phyloP scores from a whole-genome alignment of 2,797 vertebrate species.

The Notolepis coatsorum region DNA sequence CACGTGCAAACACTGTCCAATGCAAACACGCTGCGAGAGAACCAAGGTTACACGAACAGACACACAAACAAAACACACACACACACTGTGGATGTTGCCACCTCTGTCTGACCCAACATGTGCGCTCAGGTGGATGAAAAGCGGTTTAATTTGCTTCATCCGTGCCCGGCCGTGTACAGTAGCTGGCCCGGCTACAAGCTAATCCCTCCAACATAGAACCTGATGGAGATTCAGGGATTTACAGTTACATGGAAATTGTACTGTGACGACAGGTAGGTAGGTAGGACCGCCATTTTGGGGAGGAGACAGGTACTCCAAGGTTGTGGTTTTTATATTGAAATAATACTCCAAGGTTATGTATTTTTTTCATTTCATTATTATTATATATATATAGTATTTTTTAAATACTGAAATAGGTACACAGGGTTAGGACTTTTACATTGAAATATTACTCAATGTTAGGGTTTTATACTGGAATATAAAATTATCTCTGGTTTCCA shows the following conservation, averaged over 20 bases:
- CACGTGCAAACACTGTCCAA: too few relatives aligned
- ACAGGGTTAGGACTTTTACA: too few relatives aligned
- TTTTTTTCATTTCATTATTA: too few relatives aligned
- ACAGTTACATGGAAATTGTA: constrained; percentile 20
- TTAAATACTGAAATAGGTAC: too few relatives aligned
- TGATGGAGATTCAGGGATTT: constrained; percentile 57
- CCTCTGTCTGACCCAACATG: constrained; percentile 2
- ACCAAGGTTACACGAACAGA: constrained; percentile 10
- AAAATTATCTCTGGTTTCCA: too few relatives aligned
- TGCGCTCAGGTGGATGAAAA: constrained; percentile 36
- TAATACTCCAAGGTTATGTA: too few relatives aligned
- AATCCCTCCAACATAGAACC: constrained; percentile 46
- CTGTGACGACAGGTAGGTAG: constrained; percentile 25
- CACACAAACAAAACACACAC: too few relatives aligned
- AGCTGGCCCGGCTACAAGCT: constrained; percentile 29
- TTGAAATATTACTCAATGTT: too few relatives aligned
- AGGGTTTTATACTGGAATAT: too few relatives aligned
- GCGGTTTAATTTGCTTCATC: constrained; percentile 11
- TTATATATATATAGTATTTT: too few relatives aligned
- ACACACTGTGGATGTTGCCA: too few relatives aligned
- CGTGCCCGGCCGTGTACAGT: constrained; percentile 14
- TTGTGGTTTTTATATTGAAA: constrained; percentile 13
- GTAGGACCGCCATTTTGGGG: background rate
- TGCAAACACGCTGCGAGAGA: background rate
- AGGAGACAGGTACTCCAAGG: constrained; percentile 35